These are phyloP conservation scores for Vespertilio murinus DNA, from an alignment of 2,797 vertebrate genomes.

Conservation along the genomic window DNA sequence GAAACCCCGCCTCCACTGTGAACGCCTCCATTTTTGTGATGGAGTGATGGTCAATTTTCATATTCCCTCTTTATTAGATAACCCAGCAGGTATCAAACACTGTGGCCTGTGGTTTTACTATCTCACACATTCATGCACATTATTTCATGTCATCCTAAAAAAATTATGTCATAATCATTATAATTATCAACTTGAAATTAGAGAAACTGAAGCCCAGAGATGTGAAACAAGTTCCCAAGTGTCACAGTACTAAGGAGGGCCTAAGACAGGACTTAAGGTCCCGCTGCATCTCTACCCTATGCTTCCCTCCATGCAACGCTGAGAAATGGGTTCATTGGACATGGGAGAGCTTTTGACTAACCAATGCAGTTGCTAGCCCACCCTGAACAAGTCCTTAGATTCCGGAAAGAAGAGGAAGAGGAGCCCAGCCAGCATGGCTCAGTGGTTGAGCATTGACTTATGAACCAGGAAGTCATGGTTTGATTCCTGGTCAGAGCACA, in stretches of 20 bases:
- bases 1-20: too few relatives aligned
- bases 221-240: neutral
- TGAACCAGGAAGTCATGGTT: too few relatives aligned
- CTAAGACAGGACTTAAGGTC: neutral
- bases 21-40: too few relatives aligned
- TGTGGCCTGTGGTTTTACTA: neutral
- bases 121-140: neutral
- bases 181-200: neutral
- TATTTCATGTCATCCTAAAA: neutral
- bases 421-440: too few relatives aligned
- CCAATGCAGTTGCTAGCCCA: neutral
- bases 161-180: neutral
- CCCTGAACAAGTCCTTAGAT: neutral
- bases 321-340: neutral
- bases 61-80: too few relatives aligned
- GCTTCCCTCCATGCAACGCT: neutral
- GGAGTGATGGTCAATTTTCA: too few relatives aligned
- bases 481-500: too few relatives aligned
- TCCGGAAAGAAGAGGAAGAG: neutral
- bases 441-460: too few relatives aligned
- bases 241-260: neutral
- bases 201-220: neutral
- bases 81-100: neutral
- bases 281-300: neutral
- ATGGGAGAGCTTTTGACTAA: neutral